phyloP scores from a whole-genome alignment of 2,797 vertebrate genomes.

The Trachops cirrhosus region DNA sequence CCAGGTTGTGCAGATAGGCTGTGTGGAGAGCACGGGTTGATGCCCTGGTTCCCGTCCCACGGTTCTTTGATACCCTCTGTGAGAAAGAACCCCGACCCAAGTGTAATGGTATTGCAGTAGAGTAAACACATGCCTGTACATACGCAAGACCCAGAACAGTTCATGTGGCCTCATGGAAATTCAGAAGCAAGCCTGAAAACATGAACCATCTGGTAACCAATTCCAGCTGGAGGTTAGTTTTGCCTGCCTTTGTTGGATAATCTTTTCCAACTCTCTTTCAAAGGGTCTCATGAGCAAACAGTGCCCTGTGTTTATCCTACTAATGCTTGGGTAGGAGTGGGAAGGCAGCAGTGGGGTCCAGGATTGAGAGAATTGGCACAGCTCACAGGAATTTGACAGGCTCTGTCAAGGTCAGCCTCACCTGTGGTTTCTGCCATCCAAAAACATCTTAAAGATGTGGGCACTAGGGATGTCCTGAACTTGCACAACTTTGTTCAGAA shows the following conservation, averaged over 20 bases:
- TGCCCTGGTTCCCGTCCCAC: neutral
- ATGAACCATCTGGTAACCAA: too few relatives aligned
- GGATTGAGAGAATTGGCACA: neutral
- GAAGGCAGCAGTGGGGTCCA: accelerated
- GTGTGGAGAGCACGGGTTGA: accelerated
- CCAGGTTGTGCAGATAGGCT: too few relatives aligned
- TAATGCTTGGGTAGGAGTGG: too few relatives aligned
- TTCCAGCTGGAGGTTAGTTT: neutral
- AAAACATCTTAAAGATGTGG: neutral
- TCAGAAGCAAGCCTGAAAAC: neutral
- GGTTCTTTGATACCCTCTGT: neutral
- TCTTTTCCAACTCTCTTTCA: neutral
- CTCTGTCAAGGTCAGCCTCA: neutral
- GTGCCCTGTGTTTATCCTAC: neutral
- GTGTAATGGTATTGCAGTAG: neutral
- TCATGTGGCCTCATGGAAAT: neutral
- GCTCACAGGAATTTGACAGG: neutral
- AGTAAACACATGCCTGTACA: accelerated
- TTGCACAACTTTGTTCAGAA: neutral
- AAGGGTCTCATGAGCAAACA: neutral
- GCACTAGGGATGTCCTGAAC: neutral
- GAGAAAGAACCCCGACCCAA: neutral
- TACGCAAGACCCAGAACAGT: neutral
- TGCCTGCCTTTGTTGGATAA: neutral
- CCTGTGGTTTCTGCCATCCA: neutral